Evolutionary conservation across 2,797 vertebrate species (phyloP).

Genomic region (Peromyscus melanophrys): DNA sequence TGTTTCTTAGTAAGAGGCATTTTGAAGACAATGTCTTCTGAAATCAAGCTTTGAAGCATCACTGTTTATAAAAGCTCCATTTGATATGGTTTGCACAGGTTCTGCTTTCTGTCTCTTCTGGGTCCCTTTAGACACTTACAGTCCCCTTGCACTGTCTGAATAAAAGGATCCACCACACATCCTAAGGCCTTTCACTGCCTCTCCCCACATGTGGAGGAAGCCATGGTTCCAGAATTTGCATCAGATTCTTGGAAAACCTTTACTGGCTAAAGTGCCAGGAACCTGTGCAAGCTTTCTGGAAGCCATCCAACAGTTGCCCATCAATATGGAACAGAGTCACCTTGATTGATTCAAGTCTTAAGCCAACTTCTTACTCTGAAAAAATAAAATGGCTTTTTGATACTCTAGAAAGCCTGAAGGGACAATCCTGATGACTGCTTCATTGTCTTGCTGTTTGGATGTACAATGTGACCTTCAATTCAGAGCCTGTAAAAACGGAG

Average conservation of each 20-base stretch:
- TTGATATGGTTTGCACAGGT: slow-evolving; percentile 65
- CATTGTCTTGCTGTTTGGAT: neutral
- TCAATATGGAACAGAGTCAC: neutral
- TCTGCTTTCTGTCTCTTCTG: slow-evolving; percentile 58
- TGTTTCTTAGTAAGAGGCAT: slow-evolving; percentile 71
- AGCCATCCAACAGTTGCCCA: neutral
- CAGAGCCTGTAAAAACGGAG: neutral
- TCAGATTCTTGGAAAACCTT: slow-evolving; percentile 60
- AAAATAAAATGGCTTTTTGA: neutral
- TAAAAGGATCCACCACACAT: neutral
- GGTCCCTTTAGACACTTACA: slow-evolving; percentile 47
- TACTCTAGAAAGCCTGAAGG: neutral
- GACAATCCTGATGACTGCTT: neutral
- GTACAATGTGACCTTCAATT: neutral
- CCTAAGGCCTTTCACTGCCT: slow-evolving; percentile 1
- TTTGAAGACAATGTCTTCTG: slow-evolving; percentile 78
- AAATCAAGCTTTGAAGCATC: slow-evolving; percentile 76
- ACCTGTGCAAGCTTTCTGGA: neutral
- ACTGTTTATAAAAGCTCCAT: slow-evolving; percentile 68
- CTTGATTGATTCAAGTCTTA: slow-evolving; percentile 27
- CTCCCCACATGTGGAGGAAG: neutral
- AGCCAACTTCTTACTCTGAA: neutral
- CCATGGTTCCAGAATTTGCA: neutral
- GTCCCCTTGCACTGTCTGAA: slow-evolving; percentile 53
- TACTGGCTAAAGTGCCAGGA: slow-evolving; percentile 10